These are phyloP conservation scores for Carduelis carduelis DNA, from an alignment of 2,797 vertebrate genomes.

Conservation along the genomic window DNA sequence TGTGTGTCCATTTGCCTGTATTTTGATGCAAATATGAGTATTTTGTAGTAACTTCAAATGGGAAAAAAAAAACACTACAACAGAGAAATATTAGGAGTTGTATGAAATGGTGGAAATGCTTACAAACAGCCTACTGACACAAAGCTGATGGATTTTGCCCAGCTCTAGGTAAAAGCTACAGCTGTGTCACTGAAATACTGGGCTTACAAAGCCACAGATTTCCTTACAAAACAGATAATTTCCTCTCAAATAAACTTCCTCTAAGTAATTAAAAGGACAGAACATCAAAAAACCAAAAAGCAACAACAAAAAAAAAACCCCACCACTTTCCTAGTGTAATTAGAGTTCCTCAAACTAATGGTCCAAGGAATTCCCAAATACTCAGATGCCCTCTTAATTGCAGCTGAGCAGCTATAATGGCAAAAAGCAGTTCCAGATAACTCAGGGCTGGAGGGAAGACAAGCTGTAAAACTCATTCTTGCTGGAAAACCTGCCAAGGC, in stretches of 20 bases:
- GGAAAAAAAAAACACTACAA: neutral
- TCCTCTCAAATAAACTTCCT: conserved; percentile 49
- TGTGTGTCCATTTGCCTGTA: neutral
- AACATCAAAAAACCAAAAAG: neutral
- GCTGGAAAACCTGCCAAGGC: conserved; percentile 70
- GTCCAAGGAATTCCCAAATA: conserved; percentile 72
- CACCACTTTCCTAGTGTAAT: conserved; percentile 42
- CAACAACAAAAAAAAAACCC: neutral
- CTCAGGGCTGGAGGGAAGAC: conserved; percentile 67
- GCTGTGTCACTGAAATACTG: neutral
- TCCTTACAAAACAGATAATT: conserved; percentile 28
- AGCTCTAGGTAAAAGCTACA: neutral
- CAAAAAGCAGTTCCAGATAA: conserved; percentile 67
- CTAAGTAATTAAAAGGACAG: conserved; percentile 70
- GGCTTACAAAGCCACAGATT: neutral
- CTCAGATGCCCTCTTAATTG: conserved; percentile 73
- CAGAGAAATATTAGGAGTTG: neutral
- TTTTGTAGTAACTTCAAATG: neutral
- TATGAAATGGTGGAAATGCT: neutral
- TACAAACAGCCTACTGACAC: neutral
- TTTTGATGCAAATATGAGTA: neutral
- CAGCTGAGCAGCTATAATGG: conserved; percentile 62
- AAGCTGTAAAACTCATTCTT: conserved; percentile 67
- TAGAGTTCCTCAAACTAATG: conserved; percentile 68
- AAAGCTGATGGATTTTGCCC: neutral